Conservation (phyloP, 2,797 vertebrate species). For the Pangasius djambal region DNA sequence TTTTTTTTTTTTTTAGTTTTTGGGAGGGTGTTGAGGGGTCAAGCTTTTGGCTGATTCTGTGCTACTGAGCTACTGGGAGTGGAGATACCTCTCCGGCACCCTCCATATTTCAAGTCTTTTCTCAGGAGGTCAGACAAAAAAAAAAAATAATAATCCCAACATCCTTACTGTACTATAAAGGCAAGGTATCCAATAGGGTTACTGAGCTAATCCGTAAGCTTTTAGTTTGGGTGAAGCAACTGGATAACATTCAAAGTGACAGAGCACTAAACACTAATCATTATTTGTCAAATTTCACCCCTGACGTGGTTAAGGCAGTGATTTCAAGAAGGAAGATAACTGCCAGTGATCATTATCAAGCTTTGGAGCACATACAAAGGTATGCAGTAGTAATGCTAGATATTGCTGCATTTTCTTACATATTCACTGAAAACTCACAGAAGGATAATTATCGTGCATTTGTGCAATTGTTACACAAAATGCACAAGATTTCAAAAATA, state of each 20-base stretch:
- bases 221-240: conserved; percentile 13
- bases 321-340: conserved; percentile 21
- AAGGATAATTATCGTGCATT: conserved; percentile 3
- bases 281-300: conserved; percentile 24
- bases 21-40: conserved; percentile 21
- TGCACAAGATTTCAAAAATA: conserved; percentile 20
- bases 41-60: conserved; percentile 64
- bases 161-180: conserved; percentile 50
- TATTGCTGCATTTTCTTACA: conserved; percentile 34
- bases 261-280: conserved; percentile 21
- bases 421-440: conserved; percentile 35
- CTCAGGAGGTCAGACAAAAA: conserved; percentile 73
- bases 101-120: conserved; percentile 77
- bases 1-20: conserved; percentile 43
- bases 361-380: conserved; percentile 20
- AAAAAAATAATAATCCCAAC: conserved; percentile 65
- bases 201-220: conserved; percentile 22
- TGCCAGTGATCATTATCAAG: conserved; percentile 21
- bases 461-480: neutral
- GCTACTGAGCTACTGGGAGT: conserved; percentile 74
- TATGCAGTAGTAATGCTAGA: conserved; percentile 20
- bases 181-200: conserved; percentile 19
- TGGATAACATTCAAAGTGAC: conserved; percentile 32
- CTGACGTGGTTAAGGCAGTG: conserved; percentile 36
- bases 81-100: conserved; percentile 65